These are phyloP conservation scores for Buceros bicornis DNA, from an alignment of 2,797 vertebrate genomes.

Conservation along the genomic window DNA sequence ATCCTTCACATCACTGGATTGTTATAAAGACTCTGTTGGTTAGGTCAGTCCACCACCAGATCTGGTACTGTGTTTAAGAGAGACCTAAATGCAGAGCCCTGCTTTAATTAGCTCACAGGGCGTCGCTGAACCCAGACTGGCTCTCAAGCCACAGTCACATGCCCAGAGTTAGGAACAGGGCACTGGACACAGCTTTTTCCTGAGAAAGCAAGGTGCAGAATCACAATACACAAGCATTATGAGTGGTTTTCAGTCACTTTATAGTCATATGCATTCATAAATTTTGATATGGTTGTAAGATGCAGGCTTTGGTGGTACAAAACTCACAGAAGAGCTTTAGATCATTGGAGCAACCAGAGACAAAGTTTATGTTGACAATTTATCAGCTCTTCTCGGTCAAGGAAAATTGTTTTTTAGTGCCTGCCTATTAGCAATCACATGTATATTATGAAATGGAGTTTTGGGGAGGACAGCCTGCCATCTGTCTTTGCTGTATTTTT, in stretches of 20 bases:
- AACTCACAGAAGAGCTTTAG: conserved; percentile 75
- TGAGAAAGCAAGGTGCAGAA: conserved; percentile 43
- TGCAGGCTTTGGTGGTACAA: conserved; percentile 72
- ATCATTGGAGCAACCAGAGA: conserved; percentile 72
- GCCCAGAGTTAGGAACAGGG: background rate
- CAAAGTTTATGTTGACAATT: conserved; percentile 80
- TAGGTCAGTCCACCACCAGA: background rate
- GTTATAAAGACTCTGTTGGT: background rate
- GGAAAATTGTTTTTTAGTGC: conserved; percentile 80
- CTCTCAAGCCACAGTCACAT: background rate
- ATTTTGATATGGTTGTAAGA: conserved; percentile 76
- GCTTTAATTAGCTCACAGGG: background rate
- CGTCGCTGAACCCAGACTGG: background rate
- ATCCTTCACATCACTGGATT: background rate
- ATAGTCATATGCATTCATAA: conserved; percentile 77
- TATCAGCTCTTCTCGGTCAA: conserved; percentile 77
- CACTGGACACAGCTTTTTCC: background rate
- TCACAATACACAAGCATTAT: conserved; percentile 54
- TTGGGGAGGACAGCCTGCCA: conserved; percentile 77
- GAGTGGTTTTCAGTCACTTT: conserved; percentile 73
- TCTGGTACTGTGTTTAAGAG: background rate
- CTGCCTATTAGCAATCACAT: conserved; percentile 80
- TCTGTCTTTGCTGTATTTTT: conserved; percentile 78
- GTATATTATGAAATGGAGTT: conserved; percentile 81
- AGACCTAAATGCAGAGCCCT: background rate